Percentiles rank a stretch among this genome's conserved stretches.
These are phyloP conservation scores for Apteryx mantelli DNA, from an alignment of 2,113 vertebrate species.

Conservation along the genomic window DNA sequence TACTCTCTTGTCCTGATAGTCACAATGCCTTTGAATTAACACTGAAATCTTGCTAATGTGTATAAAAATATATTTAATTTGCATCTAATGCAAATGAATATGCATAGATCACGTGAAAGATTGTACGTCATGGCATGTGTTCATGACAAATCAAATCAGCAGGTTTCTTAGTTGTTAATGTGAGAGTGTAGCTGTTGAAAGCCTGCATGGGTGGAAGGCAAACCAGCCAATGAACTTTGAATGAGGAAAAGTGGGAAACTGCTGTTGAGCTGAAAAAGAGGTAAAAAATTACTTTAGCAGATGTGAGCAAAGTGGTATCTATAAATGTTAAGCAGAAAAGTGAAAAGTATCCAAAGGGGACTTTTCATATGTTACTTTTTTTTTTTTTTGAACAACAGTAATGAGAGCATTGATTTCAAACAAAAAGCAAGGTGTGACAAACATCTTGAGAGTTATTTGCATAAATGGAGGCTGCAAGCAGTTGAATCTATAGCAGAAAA, in stretches of 20 bases:
- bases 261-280: background rate
- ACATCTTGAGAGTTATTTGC: rapidly evolving
- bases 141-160: constrained; percentile 27
- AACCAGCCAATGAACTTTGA: background rate
- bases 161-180: constrained; percentile 26
- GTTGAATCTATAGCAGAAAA: background rate
- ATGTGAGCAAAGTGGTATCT: background rate
- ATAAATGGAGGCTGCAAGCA: background rate
- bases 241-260: constrained; percentile 2
- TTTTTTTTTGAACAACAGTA: background rate
- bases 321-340: background rate
- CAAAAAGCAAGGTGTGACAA: constrained; percentile 16
- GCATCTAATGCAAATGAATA: background rate
- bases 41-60: background rate
- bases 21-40: background rate
- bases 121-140: background rate
- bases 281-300: background rate
- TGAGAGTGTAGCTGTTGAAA: constrained; percentile 12
- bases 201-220: background rate
- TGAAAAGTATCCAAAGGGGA: background rate
- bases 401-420: background rate
- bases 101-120: background rate
- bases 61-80: constrained; percentile 20
- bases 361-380: background rate
- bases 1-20: background rate